These are phyloP conservation scores for Furnarius figulus DNA, from an alignment of 2,113 vertebrate species.

Conservation along the genomic window DNA sequence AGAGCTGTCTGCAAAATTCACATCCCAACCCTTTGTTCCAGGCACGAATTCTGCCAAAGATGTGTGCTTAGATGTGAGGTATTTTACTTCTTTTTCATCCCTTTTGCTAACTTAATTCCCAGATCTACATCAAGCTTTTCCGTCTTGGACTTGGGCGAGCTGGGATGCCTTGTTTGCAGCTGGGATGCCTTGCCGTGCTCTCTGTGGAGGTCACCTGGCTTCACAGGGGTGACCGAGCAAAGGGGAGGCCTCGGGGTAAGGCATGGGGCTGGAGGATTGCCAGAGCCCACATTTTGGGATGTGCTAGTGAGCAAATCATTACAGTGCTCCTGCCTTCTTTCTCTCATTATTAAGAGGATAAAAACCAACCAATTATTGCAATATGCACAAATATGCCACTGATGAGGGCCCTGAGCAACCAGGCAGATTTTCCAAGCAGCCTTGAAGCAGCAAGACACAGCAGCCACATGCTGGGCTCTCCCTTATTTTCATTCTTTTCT, in stretches of 20 bases:
- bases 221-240: rapidly evolving
- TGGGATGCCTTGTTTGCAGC: not conserved
- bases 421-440: not conserved
- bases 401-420: not conserved
- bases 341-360: not conserved
- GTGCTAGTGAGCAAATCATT: not conserved
- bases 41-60: not conserved
- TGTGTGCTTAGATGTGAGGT: not conserved
- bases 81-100: not conserved
- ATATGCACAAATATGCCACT: not conserved
- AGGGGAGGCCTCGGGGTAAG: not conserved
- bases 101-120: constrained; percentile 28
- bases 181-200: not conserved
- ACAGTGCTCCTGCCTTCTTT: not conserved
- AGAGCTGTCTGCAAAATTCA: not conserved
- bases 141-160: not conserved
- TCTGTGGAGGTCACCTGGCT: not conserved
- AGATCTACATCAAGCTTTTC: not conserved
- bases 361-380: not conserved
- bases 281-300: not conserved
- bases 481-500: constrained; percentile 22
- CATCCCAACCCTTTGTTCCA: not conserved
- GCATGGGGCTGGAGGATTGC: not conserved
- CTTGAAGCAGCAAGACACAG: not conserved
- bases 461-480: constrained; percentile 10